phyloP scores from a whole-genome alignment of 2,797 vertebrate species.

The Ctenopoma multispine region DNA sequence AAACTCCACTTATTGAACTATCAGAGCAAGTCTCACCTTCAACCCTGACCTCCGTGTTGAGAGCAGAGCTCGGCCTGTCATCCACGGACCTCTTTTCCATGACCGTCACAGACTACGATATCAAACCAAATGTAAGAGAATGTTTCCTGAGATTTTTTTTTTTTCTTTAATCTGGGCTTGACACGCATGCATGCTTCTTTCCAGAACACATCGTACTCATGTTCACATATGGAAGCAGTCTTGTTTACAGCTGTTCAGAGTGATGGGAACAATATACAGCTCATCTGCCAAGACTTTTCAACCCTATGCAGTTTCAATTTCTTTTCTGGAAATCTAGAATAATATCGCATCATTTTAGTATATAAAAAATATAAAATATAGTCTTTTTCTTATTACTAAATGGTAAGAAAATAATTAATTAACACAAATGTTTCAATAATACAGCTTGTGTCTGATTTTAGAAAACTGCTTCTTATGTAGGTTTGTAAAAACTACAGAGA shows the following conservation, averaged over 20 bases:
- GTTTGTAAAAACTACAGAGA: no score
- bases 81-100: conserved; percentile 83
- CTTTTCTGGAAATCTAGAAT: not conserved
- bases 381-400: no score
- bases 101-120: conserved; percentile 85
- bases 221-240: conserved; percentile 8
- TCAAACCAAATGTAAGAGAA: conserved; percentile 75
- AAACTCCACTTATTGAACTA: conserved; percentile 43
- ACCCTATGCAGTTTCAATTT: not conserved
- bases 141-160: not conserved
- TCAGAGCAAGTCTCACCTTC: conserved; percentile 63
- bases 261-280: not conserved
- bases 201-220: not conserved
- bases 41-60: conserved; percentile 77
- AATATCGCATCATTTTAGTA: not conserved
- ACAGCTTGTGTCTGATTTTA: no score
- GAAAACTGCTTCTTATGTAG: no score
- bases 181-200: not conserved
- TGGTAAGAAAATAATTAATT: no score
- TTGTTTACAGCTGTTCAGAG: conserved; percentile 9
- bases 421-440: no score
- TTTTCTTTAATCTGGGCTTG: conserved; percentile 1
- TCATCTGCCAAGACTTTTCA: not conserved
- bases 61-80: conserved; percentile 77
- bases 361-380: no score